Base-by-base conservation (phyloP, 2,113 vertebrate genomes). In the Lipophrys pholis region DNA sequence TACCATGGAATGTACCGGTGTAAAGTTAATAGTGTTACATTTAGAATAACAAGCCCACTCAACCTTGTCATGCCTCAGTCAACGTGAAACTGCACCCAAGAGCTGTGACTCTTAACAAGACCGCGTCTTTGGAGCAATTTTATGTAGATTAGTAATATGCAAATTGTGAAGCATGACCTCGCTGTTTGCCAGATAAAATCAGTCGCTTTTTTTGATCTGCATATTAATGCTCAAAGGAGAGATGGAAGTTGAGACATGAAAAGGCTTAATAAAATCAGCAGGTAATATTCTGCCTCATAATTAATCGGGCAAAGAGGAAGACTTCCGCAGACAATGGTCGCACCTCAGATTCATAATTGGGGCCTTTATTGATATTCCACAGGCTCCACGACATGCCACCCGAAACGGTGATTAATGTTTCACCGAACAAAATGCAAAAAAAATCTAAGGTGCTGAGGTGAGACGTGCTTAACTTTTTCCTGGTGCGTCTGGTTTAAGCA, bases 101-200 rank as follows among this genome's bases (percentile, higher is more conserved):
- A 82, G 82, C 83, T 45, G 80, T 11, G 64, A 80, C 89, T 82
- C 85, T 30, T 85, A 90, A 91, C 84, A 87, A 87, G 89, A 71
- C 78, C 16, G 15, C 72, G 82, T 89, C 86, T 84, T 81, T 82
- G 74, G 73, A 84, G 83, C 87, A 74, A 86, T 92, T 90, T 90
- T 80, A 92, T 92, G 90, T 84, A 92, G 83, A 93, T 92, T 84
- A 92, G 87, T 84, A 82, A 76, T 87, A 90, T 90, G 92, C 83
- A 87, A 89, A 91, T 92, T 84, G 64, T 54, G 57, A 85, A 76
- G 82, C 76, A 70, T 89, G 87, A 90, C 92, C 89, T 92, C 83
- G 67, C 82, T 87, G 86, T 92, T 92, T 93, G 88, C 83, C 70
- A 45, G 77, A 56, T 81, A 89, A 90, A 91, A 84, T 78, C 76